Percentiles rank a stretch among this genome's conserved stretches.
phyloP scores from a whole-genome alignment of 2,113 vertebrate species.

The Hippoglossus stenolepis region DNA sequence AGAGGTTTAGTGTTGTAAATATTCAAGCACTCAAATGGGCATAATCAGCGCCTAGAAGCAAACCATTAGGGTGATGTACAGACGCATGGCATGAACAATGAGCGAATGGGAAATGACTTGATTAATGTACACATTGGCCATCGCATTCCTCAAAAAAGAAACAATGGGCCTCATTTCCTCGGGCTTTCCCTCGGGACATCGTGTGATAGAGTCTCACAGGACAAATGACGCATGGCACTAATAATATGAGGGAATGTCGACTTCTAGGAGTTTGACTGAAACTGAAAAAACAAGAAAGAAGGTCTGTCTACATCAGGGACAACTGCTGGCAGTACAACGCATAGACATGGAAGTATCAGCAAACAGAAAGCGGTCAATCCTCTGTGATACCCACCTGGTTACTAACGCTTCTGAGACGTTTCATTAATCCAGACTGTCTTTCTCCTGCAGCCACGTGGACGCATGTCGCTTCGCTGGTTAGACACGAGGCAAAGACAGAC shows the following conservation, averaged over 20 bases:
- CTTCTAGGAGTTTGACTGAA: background rate
- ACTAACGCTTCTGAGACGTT: slow-evolving; percentile 17
- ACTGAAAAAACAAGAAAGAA: slow-evolving; percentile 4
- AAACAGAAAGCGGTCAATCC: background rate
- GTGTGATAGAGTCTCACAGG: background rate
- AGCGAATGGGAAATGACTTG: background rate
- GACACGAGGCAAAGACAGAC: too few relatives aligned
- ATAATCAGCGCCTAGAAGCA: background rate
- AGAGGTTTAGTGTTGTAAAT: slow-evolving; percentile 31
- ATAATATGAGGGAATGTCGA: slow-evolving; percentile 11
- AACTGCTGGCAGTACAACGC: slow-evolving; percentile 26
- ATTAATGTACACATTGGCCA: background rate
- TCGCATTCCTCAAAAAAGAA: slow-evolving; percentile 9
- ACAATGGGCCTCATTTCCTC: background rate
- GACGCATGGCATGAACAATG: background rate
- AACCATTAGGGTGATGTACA: background rate
- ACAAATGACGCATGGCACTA: slow-evolving; percentile 17
- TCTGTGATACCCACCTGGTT: slow-evolving; percentile 7
- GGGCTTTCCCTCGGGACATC: background rate
- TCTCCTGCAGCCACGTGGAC: background rate
- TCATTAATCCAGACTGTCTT: background rate
- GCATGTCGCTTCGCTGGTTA: background rate
- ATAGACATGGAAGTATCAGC: background rate
- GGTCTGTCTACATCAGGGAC: background rate
- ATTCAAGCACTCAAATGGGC: background rate